Evolutionary conservation across 1,140 invertebrate genomes (phyloP).

Genomic region (Zophobas morio): DNA sequence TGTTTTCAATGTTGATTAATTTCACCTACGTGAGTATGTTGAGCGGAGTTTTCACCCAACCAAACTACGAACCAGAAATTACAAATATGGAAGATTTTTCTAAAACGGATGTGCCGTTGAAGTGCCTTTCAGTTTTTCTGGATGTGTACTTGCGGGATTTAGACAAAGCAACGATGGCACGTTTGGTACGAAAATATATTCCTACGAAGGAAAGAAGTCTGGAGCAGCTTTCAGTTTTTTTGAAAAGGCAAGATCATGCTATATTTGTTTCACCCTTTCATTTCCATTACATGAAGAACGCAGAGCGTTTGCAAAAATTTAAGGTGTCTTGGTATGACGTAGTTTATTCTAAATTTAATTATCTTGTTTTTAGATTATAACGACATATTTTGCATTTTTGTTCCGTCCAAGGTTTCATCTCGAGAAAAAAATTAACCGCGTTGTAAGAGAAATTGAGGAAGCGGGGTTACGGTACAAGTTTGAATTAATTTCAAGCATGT

Average conservation of each 20-base stretch:
- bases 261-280: no score
- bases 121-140: not conserved
- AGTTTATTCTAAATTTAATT: not conserved
- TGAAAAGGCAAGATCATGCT: no score
- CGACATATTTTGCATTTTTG: not conserved
- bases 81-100: conserved; percentile 5
- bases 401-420: conserved; percentile 6
- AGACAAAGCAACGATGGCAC: no score
- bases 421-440: conserved; percentile 10
- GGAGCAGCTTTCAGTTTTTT: no score
- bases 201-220: no score
- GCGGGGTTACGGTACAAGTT: not conserved
- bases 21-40: conserved; percentile 3
- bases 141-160: not conserved
- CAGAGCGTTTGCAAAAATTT: no score
- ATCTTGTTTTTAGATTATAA: not conserved
- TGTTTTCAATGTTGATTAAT: conserved; percentile 2
- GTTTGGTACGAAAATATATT: no score
- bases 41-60: conserved; percentile 7
- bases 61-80: conserved; percentile 7
- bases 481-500: conserved; percentile 4
- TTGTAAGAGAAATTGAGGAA: conserved; percentile 14
- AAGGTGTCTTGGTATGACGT: no score
- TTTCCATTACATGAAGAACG: no score
- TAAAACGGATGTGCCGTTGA: not conserved